phyloP scores from a whole-genome alignment of 2,113 vertebrate genomes.

The Gadus chalcogrammus region DNA sequence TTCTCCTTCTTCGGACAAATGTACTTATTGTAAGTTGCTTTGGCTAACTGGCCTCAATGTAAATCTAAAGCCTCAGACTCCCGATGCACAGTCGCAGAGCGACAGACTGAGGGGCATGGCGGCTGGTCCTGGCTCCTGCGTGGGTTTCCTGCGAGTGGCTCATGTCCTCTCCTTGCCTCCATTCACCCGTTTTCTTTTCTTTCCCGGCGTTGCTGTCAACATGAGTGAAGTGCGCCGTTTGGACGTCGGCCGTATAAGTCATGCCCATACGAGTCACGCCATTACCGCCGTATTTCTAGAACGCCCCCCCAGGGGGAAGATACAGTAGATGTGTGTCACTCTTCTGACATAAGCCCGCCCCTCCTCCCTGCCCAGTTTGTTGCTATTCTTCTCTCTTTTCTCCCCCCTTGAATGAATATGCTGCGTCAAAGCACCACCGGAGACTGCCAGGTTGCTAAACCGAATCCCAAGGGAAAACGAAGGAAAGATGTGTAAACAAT shows the following conservation, averaged over 20 bases:
- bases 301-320: slow-evolving; percentile 42
- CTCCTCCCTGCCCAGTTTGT: slow-evolving; percentile 41
- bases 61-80: neutral
- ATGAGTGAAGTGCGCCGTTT: slow-evolving; percentile 23
- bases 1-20: no score
- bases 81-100: slow-evolving; percentile 31
- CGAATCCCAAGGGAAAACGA: no score
- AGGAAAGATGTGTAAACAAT: no score
- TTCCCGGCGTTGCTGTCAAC: slow-evolving; percentile 37
- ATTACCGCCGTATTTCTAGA: slow-evolving; percentile 29
- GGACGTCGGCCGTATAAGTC: slow-evolving; percentile 31
- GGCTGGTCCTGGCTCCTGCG: no score
- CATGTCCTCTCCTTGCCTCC: slow-evolving; percentile 1
- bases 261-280: slow-evolving; percentile 23
- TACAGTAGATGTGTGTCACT: slow-evolving; percentile 29
- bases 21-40: no score
- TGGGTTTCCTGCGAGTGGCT: neutral
- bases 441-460: neutral
- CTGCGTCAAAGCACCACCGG: slow-evolving; percentile 48
- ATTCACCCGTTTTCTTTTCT: slow-evolving; percentile 9
- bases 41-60: no score
- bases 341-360: slow-evolving; percentile 29
- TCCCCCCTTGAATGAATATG: slow-evolving; percentile 28
- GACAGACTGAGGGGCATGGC: slow-evolving; percentile 15
- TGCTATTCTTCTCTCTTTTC: slow-evolving; percentile 26